Base-by-base conservation (phyloP, 2,888 invertebrate species). In the Panzeria rudis region DNA sequence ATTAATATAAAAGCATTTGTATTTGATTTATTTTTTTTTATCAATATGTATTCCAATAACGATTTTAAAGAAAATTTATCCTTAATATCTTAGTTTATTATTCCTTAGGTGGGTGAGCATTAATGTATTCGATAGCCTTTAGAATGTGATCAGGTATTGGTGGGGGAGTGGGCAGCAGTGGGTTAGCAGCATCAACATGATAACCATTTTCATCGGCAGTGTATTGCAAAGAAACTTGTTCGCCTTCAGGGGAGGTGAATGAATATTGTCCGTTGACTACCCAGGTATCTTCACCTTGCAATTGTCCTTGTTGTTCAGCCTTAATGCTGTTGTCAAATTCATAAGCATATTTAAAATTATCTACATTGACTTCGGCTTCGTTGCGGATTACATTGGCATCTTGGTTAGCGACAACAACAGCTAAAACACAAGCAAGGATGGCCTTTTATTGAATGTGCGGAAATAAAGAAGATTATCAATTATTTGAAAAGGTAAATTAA, bases 241-340 rank as follows among this genome's bases (percentile, higher is more conserved):
- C 88, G 8, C 91, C 91, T 56, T 91, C 91, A 47, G 91, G 91
- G n/a, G 91, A 89, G 0, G 1, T 83, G 41, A 54, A 83, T 0
- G n/a, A n/a, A 0, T 87, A 73, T 0, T 35, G 0, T 0, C 91
- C 91, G 0, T 25, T 4, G 3, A 90, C 91, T 0, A 0, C 0
- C 89, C 86, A 89, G 3, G 17, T 73, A 0, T 89, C 88, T n/a
- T 59, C 62, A 50, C 66, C 86, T 0, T 86, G 20, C 11, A 91
- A 61, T 0, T 38, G 0, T 61, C 92, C 91, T 32, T 85, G n/a
- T 86, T 90, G 90, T 15, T 87, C 38, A 15, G 89, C 83, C 2
- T 87, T 77, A 38, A 90, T 86, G 52, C 87, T 86, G 78, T 91
- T 91, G 71, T 87, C 88, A 7, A 90, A 86, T 86, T 90, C 86